phyloP scores from a whole-genome alignment of 2,113 vertebrate genomes.

The Phoenicopterus ruber region DNA sequence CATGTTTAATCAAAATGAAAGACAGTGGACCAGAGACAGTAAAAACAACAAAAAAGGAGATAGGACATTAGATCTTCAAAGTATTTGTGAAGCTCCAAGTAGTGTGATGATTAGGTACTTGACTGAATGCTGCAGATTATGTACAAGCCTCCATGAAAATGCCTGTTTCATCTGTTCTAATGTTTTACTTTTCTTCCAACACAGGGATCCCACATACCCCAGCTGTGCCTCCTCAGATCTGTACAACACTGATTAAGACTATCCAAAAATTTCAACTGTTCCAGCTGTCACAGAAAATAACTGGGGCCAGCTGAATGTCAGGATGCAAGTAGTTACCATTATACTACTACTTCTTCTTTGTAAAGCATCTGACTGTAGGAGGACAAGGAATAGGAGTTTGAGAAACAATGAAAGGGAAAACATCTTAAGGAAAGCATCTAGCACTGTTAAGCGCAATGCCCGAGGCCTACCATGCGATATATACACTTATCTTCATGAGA shows the following conservation, averaged over 20 bases:
- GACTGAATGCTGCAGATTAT: background rate
- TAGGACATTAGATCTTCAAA: background rate
- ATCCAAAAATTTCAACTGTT: constrained; percentile 43
- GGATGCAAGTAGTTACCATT: constrained; percentile 80
- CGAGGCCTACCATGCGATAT: constrained; percentile 78
- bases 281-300: constrained; percentile 55
- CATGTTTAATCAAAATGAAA: background rate
- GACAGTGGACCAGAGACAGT: background rate
- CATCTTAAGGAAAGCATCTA: constrained; percentile 58
- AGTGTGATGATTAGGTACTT: background rate
- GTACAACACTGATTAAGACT: constrained; percentile 47
- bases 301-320: constrained; percentile 71
- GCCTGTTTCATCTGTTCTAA: background rate
- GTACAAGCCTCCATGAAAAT: background rate
- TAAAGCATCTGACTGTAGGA: constrained; percentile 72
- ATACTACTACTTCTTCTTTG: constrained; percentile 82
- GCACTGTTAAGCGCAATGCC: constrained; percentile 79
- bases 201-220: constrained; percentile 51
- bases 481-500: constrained; percentile 86
- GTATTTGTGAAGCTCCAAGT: background rate
- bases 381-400: constrained; percentile 59
- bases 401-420: constrained; percentile 65
- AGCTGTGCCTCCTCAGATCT: constrained; percentile 68
- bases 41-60: background rate
- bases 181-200: constrained; percentile 41